phyloP scores from a whole-genome alignment of 2,888 invertebrate genomes.

The Lathronympha strigana region DNA sequence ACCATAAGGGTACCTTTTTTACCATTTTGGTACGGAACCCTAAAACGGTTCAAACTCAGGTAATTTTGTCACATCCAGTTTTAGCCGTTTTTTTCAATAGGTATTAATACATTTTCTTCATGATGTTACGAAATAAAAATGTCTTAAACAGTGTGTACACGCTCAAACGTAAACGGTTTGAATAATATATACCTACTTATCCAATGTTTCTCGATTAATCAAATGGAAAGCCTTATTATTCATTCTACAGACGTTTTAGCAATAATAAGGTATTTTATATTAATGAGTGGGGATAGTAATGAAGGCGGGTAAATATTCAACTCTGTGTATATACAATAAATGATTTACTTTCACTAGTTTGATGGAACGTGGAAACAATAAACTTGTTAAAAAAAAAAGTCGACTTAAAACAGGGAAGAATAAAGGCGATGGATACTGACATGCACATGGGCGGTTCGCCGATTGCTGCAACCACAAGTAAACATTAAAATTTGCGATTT shows the following conservation, averaged over 20 bases:
- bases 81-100: too few species aligned
- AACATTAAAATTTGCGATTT: too few species aligned
- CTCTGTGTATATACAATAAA: not conserved
- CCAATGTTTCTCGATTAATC: slow-evolving; percentile 15
- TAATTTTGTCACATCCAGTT: too few species aligned
- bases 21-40: too few species aligned
- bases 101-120: too few species aligned
- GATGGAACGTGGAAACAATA: not conserved
- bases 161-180: not conserved
- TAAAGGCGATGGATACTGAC: too few species aligned
- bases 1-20: too few species aligned
- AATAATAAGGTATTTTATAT: slow-evolving; percentile 11
- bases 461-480: too few species aligned
- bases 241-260: slow-evolving; percentile 4
- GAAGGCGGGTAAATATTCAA: not conserved
- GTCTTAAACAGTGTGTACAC: not conserved
- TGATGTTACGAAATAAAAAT: not conserved
- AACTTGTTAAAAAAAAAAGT: too few species aligned
- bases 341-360: not conserved
- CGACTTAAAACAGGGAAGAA: too few species aligned
- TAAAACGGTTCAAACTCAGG: too few species aligned
- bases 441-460: too few species aligned
- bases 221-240: slow-evolving; percentile 18
- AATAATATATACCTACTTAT: slow-evolving; percentile 27
- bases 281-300: slow-evolving; percentile 6